These are phyloP conservation scores for Scaptomyza parva DNA, from an alignment of 2,888 invertebrate genomes.

Conservation along the genomic window DNA sequence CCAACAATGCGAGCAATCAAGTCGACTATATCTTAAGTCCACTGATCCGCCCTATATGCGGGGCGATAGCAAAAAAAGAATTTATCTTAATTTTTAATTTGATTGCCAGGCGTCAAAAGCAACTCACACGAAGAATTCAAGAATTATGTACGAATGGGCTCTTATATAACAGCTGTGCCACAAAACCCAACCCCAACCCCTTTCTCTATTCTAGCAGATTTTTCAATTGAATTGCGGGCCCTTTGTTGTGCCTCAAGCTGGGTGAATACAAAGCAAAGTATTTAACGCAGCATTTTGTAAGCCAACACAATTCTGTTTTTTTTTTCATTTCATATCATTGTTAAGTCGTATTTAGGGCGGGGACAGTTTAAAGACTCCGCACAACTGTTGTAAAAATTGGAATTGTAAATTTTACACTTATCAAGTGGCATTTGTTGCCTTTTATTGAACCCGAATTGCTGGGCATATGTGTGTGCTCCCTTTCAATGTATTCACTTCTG, in stretches of 20 bases:
- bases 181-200: constrained; percentile 32
- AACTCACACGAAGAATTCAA: constrained; percentile 55
- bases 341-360: constrained; percentile 41
- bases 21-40: constrained; percentile 48
- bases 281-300: constrained; percentile 52
- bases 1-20: constrained; percentile 56
- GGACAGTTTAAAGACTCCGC: constrained; percentile 52
- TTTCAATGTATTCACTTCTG: constrained; percentile 55
- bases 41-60: constrained; percentile 24
- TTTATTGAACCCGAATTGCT: constrained; percentile 71
- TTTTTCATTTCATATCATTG: constrained; percentile 54
- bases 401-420: constrained; percentile 79
- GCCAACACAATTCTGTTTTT: constrained; percentile 49
- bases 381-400: constrained; percentile 73
- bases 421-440: constrained; percentile 69
- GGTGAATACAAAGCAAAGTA: constrained; percentile 27
- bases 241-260: constrained; percentile 35
- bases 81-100: constrained; percentile 63
- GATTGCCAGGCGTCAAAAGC: constrained; percentile 65
- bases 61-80: constrained; percentile 8
- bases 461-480: constrained; percentile 58
- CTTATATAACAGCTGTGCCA: constrained; percentile 59
- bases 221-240: constrained; percentile 49
- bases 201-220: constrained; percentile 1
- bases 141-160: constrained; percentile 52